These are phyloP conservation scores for Balaeniceps rex DNA, from an alignment of 2,113 vertebrate species.

Conservation along the genomic window DNA sequence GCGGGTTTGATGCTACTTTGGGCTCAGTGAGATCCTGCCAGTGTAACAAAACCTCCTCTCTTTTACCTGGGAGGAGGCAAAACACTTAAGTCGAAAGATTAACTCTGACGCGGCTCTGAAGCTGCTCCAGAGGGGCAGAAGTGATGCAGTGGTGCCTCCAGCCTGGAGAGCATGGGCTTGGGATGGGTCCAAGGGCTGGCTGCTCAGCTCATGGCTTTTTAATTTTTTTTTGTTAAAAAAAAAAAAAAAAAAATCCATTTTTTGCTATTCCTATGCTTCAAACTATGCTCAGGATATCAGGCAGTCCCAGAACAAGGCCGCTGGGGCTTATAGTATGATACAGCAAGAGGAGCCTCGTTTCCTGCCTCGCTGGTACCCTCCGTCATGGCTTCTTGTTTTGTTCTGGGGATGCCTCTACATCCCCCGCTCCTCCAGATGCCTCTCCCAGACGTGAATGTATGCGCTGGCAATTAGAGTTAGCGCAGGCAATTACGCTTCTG, in stretches of 20 bases:
- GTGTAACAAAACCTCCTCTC: background rate
- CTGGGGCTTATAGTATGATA: background rate
- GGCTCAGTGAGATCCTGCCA: background rate
- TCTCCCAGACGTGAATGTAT: background rate
- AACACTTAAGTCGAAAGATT: background rate
- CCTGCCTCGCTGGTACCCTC: background rate
- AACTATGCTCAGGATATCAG: background rate
- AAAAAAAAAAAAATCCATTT: background rate
- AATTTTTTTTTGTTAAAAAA: background rate
- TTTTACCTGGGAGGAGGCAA: background rate
- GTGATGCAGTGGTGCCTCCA: background rate
- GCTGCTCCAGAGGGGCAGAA: background rate
- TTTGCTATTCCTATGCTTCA: background rate
- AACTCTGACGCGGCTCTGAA: background rate
- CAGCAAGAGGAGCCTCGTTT: background rate
- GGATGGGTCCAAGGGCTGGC: background rate
- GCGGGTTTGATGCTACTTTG: background rate
- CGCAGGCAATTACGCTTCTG: background rate
- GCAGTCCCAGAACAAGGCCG: background rate
- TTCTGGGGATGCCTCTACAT: background rate
- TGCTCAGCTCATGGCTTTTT: background rate
- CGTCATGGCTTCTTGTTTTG: background rate
- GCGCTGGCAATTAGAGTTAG: background rate
- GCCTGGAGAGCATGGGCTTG: background rate
- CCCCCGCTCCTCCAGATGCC: background rate